Evolutionary conservation across 1,140 invertebrate genomes (phyloP), one percentile per base, ranked within the genome.

Genomic region (Drosophila gunungcola): DNA sequence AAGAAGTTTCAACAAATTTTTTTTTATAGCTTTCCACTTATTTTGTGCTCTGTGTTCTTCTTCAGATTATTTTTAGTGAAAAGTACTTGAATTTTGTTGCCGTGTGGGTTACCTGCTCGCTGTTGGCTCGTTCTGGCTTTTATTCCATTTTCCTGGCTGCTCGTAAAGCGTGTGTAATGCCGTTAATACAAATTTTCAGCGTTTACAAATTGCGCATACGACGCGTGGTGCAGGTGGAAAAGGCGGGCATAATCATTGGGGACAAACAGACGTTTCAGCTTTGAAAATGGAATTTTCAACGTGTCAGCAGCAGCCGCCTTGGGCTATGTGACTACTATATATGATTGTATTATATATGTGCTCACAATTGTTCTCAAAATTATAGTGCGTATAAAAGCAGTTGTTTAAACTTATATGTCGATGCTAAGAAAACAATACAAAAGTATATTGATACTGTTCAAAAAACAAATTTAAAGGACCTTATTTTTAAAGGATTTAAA

Each of bases 151-250:
- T 74, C 48, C 78, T 58, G 70, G 51, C 74, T 88, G 79, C 75
- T 79, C 79, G 75, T 86, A 86, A 86, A 82, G 79, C 67, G 83
- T 78, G 61, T 86, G 79, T 88, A 83, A 86, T 88, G 67, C 83
- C 72, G 83, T 86, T 86, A 86, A 86, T 86, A 79, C 83, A 77
- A 86, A 88, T 86, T 86, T 77, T 86, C 83, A 88, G 76, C 76
- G 75, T 70, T 88, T 79, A 83, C 83, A 88, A 86, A 86, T 86
- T 86, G 79, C 83, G 83, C 83, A 88, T 86, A 86, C 83, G 79
- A 73, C 79, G 72, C 83, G 76, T 85, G 78, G 73, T 41, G 13
- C 75, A 49, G 21, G 53, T 52, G 77, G 55, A 57, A 41, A n/a
- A 48, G 56, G 63, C 25, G 42, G 32, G 41, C 41, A 63, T 21